Conservation (phyloP, 2,888 invertebrate species). For the Sturmia bella region DNA sequence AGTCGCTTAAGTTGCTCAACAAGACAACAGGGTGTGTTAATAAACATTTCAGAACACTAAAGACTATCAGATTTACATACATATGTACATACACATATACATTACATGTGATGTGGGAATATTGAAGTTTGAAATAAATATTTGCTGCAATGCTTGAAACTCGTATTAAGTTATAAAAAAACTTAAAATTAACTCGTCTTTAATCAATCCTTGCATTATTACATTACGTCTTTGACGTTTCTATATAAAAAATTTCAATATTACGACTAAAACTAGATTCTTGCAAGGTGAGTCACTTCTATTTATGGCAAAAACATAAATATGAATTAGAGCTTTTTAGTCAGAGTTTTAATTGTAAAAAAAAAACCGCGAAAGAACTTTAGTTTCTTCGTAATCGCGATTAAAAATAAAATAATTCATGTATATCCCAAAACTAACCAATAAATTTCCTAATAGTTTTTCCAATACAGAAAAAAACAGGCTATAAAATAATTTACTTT, state of each 20-base stretch:
- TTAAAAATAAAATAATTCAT: no score
- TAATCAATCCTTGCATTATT: conserved; percentile 48
- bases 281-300: conserved; percentile 68
- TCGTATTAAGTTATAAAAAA: conserved; percentile 31
- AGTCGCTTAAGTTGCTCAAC: conserved; percentile 42
- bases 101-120: no score
- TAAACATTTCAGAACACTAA: conserved; percentile 13
- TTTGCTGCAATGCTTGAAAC: not conserved
- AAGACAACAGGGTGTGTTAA: conserved; percentile 62
- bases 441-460: no score
- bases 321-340: conserved; percentile 8
- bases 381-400: no score
- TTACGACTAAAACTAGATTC: conserved; percentile 46
- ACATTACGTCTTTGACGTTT: conserved; percentile 9
- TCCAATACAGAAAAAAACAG: no score
- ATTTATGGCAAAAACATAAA: conserved; percentile 57
- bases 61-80: not conserved
- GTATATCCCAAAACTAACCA: no score
- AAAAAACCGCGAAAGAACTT: no score
- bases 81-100: no score
- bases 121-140: no score
- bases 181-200: conserved; percentile 25
- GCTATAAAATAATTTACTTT: no score
- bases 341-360: no score
- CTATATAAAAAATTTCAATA: conserved; percentile 13